These are phyloP conservation scores for Eupsittula cactorum DNA, from an alignment of 2,113 vertebrate genomes.

Conservation along the genomic window DNA sequence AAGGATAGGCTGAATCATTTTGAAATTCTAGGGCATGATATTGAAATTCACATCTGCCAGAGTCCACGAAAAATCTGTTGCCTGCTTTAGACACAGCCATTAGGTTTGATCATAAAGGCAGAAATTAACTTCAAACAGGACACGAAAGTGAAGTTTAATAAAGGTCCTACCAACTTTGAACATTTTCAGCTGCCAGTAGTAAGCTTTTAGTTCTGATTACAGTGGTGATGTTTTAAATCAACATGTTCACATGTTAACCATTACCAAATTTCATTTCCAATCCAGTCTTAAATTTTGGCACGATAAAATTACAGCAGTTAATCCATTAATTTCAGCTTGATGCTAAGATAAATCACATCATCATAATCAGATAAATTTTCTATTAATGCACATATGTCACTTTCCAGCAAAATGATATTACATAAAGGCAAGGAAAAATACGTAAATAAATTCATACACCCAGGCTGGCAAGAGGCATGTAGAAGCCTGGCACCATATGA, in stretches of 20 bases:
- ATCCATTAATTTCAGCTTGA: not conserved
- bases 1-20: not conserved
- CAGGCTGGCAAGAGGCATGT: not conserved
- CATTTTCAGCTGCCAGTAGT: not conserved
- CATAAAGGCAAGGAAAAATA: not conserved
- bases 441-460: not conserved
- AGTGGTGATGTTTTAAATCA: not conserved
- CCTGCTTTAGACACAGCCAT: not conserved
- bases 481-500: not conserved
- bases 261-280: not conserved
- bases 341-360: not conserved
- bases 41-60: not conserved
- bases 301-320: not conserved
- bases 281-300: not conserved
- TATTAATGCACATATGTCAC: not conserved
- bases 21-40: not conserved
- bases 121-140: not conserved
- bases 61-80: not conserved
- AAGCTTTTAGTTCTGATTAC: not conserved
- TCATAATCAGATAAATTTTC: not conserved
- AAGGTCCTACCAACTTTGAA: not conserved
- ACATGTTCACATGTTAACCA: not conserved
- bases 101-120: not conserved
- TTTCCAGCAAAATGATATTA: not conserved
- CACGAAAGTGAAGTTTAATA: not conserved